These are phyloP conservation scores for Polymixis flavicincta DNA, from an alignment of 2,888 invertebrate genomes.

Conservation along the genomic window DNA sequence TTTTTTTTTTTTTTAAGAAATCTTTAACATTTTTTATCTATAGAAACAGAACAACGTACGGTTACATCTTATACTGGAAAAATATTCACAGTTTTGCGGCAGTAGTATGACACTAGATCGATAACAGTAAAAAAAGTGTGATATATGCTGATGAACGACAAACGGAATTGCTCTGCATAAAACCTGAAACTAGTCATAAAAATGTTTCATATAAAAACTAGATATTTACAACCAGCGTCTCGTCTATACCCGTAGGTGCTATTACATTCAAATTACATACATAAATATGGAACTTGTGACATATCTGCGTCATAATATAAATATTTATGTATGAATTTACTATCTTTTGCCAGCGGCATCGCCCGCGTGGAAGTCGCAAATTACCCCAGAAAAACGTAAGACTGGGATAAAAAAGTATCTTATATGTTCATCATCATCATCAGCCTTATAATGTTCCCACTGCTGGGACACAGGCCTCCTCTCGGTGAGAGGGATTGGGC, in stretches of 20 bases:
- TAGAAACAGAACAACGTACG: neutral
- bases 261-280: slow-evolving; percentile 4
- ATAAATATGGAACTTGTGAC: neutral
- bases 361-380: too few relatives aligned
- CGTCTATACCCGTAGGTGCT: slow-evolving; percentile 9
- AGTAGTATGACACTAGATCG: neutral
- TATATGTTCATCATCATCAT: too few relatives aligned
- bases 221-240: neutral
- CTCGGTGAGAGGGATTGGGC: too few relatives aligned
- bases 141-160: slow-evolving; percentile 10
- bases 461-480: too few relatives aligned
- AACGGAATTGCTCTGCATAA: slow-evolving; percentile 11
- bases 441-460: too few relatives aligned
- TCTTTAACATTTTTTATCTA: too few relatives aligned
- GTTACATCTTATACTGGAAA: neutral
- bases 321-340: neutral
- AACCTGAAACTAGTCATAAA: slow-evolving; percentile 7
- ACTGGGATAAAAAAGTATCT: too few relatives aligned
- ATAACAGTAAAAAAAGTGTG: slow-evolving; percentile 15
- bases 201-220: neutral
- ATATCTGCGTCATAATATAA: neutral
- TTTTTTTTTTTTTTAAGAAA: too few relatives aligned
- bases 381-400: too few relatives aligned
- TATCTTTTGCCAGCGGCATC: neutral
- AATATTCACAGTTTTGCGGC: slow-evolving; percentile 1